Evolutionary conservation across 2,888 invertebrate species (phyloP).

Genomic region (Ennomos quercinarius): DNA sequence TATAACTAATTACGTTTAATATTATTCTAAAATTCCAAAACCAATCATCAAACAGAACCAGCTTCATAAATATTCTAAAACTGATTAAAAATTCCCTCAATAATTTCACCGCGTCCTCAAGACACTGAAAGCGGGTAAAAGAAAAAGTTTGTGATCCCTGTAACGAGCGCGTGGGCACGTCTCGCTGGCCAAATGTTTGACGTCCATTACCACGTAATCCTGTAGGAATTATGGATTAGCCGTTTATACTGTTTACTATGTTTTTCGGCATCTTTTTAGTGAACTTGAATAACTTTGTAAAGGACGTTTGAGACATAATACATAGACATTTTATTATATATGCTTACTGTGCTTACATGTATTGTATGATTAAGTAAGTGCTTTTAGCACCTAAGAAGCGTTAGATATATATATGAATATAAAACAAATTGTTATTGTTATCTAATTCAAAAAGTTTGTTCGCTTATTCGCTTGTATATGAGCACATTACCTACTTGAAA

Average conservation of each 20-base stretch:
- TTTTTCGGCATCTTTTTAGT: conserved; percentile 26
- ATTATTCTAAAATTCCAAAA: too few relatives aligned
- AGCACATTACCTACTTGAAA: too few relatives aligned
- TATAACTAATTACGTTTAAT: too few relatives aligned
- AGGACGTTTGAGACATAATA: too few relatives aligned
- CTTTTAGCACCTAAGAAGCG: too few relatives aligned
- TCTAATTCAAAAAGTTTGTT: too few relatives aligned
- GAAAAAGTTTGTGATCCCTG: conserved; percentile 69
- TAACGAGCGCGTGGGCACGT: conserved; percentile 63
- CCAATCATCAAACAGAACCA: background rate
- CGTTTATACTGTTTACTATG: conserved; percentile 29
- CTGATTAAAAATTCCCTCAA: conserved; percentile 23
- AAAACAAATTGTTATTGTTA: too few relatives aligned
- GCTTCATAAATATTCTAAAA: conserved; percentile 19
- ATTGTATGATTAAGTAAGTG: too few relatives aligned
- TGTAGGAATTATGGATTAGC: conserved; percentile 60
- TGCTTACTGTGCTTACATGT: too few relatives aligned
- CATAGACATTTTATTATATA: too few relatives aligned
- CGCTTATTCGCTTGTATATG: too few relatives aligned
- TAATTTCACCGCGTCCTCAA: conserved; percentile 31
- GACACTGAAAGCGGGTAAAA: conserved; percentile 44
- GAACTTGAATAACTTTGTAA: conserved; percentile 16
- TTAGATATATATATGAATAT: too few relatives aligned
- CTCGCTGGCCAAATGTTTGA: conserved; percentile 65
- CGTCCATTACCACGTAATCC: conserved; percentile 77